Base-by-base conservation (phyloP, 2,113 vertebrate species). In the Tor tambroides region DNA sequence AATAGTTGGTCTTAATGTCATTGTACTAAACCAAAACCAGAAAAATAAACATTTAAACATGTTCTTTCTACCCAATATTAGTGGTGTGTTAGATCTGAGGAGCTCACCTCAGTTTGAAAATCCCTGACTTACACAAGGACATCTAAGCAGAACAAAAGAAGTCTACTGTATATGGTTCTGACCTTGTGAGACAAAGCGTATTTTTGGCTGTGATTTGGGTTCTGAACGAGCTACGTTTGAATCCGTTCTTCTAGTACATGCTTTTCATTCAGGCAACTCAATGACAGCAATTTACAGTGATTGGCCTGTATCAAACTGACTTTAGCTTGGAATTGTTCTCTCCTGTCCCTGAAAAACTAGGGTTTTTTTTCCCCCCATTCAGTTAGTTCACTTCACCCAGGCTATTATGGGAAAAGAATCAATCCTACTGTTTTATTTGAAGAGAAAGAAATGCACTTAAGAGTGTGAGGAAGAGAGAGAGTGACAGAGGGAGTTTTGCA, bases 401-500 rank as follows among this genome's bases (percentile, higher is more conserved):
- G 80, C 80, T 67, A 30, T 81, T 65, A 81, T 46, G n/a, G 51
- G 28, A 81, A 43, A 65, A 65, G 59, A 81, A 65, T 81, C 56
- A 81, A 65, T 81, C 59, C 38, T 21, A 30, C 80, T 10, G 35
- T 65, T 81, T 81, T 46, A 28, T 67, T 43, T 30, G 59, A 65
- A n/a, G 0, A 67, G 80, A 28, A 28, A 81, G n/a, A 56, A 80
- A 76, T 28, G 41, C 41, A 14, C 30, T 23, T 41, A 80, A 15
- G 12, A 15, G 23, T 38, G 17, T 19, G 56, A 43, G 78, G 6
- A 23, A 56, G 72, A 46, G 41, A 76, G 28, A 76, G 23, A 75
- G 41, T 23, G 72, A 76, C 5, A 23, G 41, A 59, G 59, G 41
- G 38, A 65, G 35, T 65, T 41, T 26, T 46, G n/a, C 38, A 49